Evolutionary conservation across 2,888 invertebrate genomes (phyloP), one percentile per base, ranked within the genome.

Genomic region (Ptilodon capucinus): DNA sequence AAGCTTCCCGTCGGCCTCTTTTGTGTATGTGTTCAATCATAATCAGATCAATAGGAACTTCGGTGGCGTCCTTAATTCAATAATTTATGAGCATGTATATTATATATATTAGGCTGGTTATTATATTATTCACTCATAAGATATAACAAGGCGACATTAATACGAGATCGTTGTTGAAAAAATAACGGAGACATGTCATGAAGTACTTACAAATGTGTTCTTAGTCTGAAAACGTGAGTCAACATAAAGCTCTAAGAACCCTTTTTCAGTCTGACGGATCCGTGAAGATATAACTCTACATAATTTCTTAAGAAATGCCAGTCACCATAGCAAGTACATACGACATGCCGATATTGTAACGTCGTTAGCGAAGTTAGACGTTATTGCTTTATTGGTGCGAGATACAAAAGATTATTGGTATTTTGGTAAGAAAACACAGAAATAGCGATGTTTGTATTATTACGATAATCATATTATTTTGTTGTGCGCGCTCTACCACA

Each of bases 21-120:
- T 16, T 54, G 55, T 62, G 53, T 53, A 55, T 58, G 63, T 59
- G 41, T 51, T 51, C 51, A 40, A 51, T 59, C 36, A 44, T 39
- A 43, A 55, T 53, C 46, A 36, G 51, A 45, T 46, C 48, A 50
- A 46, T 48, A 36, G 39, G 17, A 36, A 39, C 42, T 44, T 44
- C 46, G 45, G 25, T 41, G 23, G 39, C 46, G 19, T 51, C 38
- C 35, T 5, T 17, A 35, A 35, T 16, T 14, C 34, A 2, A 35
- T 9, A 17, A 35, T 17, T 11, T 35, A 35, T 11, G 17, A 35
- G 35, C 17, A n/a, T n/a, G n/a, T 28, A 28, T 4, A 14, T 0
- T n/a, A n/a, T n/a, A n/a, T n/a, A n/a, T n/a, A n/a, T n/a, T n/a
- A n/a, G n/a, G n/a, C n/a, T n/a, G n/a, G n/a, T n/a, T n/a, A n/a